phyloP scores from a whole-genome alignment of 2,797 vertebrate species.

The Adrianichthys oophorus region DNA sequence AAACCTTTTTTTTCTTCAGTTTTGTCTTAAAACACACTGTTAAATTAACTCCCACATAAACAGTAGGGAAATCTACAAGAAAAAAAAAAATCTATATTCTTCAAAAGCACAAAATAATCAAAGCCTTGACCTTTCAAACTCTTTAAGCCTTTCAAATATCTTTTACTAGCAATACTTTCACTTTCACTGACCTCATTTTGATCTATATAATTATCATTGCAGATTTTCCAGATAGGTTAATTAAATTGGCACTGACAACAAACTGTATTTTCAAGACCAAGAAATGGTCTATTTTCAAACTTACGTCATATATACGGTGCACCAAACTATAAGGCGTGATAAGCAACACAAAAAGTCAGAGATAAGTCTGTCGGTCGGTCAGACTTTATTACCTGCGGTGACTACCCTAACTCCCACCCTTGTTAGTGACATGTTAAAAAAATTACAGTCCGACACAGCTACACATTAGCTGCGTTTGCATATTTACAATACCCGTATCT shows the following conservation, averaged over 20 bases:
- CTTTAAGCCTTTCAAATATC: constrained; percentile 5
- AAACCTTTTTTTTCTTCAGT: not conserved
- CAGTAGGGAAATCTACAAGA: constrained; percentile 12
- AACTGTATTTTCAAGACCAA: constrained; percentile 10
- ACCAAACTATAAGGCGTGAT: no score
- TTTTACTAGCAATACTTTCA: not conserved
- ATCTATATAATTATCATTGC: constrained; percentile 23
- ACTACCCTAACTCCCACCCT: no score
- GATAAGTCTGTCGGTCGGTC: no score
- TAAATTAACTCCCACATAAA: constrained; percentile 27
- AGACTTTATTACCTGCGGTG: no score
- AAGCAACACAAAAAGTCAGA: no score
- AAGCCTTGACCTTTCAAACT: constrained; percentile 38
- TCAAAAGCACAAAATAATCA: constrained; percentile 28
- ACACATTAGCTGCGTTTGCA: no score
- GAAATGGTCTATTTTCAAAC: no score
- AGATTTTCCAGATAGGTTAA: constrained; percentile 23
- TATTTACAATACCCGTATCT: no score
- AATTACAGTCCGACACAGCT: no score
- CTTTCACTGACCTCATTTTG: not conserved
- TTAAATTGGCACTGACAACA: constrained; percentile 10
- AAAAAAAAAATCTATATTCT: constrained; percentile 21
- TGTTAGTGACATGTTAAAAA: no score
- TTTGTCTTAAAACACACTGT: constrained; percentile 18
- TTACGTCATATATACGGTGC: no score